Conservation (phyloP, 2,888 invertebrate species). For the Adela reaumurella region DNA sequence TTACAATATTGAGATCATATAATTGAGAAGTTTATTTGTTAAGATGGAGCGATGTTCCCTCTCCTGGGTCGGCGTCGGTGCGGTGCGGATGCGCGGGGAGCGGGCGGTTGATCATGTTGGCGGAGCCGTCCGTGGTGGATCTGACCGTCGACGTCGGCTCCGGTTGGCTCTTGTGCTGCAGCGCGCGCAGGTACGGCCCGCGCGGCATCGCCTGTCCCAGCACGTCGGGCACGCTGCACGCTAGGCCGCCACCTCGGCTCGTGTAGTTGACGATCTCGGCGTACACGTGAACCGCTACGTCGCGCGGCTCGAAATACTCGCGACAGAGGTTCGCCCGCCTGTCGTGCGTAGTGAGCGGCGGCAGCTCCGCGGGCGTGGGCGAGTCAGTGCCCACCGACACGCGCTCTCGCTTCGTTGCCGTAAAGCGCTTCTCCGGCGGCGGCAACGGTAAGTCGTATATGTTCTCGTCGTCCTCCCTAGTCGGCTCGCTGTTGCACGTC, state of each 20-base stretch:
- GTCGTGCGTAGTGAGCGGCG: conserved; percentile 46
- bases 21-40: no score
- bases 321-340: conserved; percentile 38
- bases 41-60: conserved; percentile 28
- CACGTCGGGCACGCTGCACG: conserved; percentile 41
- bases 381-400: conserved; percentile 56
- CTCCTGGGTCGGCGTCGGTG: conserved; percentile 26
- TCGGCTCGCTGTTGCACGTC: conserved; percentile 51
- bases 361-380: conserved; percentile 56
- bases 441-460: conserved; percentile 61
- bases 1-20: no score
- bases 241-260: conserved; percentile 27
- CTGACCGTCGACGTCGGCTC: conserved; percentile 25
- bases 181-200: conserved; percentile 59
- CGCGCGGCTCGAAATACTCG: conserved; percentile 53
- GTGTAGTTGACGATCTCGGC: conserved; percentile 42
- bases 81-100: conserved; percentile 61
- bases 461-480: conserved; percentile 41
- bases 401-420: conserved; percentile 39
- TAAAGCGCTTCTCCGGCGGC: conserved; percentile 24
- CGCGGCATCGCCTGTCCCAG: conserved; percentile 41
- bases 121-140: conserved; percentile 34
- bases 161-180: conserved; percentile 48
- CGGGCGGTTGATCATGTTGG: conserved; percentile 65
- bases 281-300: conserved; percentile 57